Percentiles rank a stretch among this genome's conserved stretches.
Conservation (phyloP, 2,797 vertebrate species). For the Kryptolebias ocellatus region DNA sequence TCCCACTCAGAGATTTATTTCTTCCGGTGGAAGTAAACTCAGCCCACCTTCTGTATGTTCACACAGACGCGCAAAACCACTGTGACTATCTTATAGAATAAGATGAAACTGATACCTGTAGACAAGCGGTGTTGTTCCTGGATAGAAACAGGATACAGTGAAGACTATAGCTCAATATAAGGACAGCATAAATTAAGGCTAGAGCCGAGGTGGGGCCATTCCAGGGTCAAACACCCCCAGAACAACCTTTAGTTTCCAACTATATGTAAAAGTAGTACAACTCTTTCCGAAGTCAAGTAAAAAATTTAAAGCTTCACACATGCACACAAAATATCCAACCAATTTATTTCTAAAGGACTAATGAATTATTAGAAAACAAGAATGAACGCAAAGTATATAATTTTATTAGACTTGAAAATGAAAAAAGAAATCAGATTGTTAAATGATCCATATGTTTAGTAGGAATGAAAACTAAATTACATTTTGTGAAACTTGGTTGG, state of each 20-base stretch:
- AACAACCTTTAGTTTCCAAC: background rate
- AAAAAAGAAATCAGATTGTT: no score
- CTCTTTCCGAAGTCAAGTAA: background rate
- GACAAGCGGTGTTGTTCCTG: slow-evolving; percentile 31
- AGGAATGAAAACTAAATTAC: no score
- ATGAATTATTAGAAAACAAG: no score
- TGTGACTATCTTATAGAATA: background rate
- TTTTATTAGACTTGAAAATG: background rate
- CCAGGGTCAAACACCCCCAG: slow-evolving; percentile 19
- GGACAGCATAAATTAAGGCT: slow-evolving; percentile 22
- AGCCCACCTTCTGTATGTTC: no score
- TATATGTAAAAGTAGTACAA: no score
- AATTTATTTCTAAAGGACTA: no score
- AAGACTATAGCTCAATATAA: slow-evolving; percentile 35
- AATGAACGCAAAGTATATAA: background rate
- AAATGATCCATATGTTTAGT: no score
- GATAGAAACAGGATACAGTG: slow-evolving; percentile 51
- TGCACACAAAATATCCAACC: no score
- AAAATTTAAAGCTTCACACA: no score
- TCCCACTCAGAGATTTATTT: background rate
- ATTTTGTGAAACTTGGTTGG: no score
- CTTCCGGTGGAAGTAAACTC: background rate
- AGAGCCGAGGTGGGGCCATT: slow-evolving; percentile 15
- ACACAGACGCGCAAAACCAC: no score
- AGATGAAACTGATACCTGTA: slow-evolving; percentile 21